Conservation (phyloP, 1,140 invertebrate genomes). For the Drosophila orosa region DNA sequence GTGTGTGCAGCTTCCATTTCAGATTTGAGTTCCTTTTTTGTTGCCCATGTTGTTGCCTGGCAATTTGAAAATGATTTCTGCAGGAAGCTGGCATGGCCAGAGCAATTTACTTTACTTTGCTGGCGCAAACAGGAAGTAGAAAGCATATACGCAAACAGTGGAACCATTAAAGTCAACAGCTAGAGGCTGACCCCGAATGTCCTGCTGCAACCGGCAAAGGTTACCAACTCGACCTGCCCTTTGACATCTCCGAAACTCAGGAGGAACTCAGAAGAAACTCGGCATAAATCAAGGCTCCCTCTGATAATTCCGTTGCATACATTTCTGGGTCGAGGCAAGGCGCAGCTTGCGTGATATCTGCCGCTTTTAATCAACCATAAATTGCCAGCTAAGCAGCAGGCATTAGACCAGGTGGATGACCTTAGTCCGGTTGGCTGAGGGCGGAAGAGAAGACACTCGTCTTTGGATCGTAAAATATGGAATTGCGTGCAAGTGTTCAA, state of each 20-base stretch:
- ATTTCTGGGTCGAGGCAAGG: conserved; percentile 33
- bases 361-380: conserved; percentile 72
- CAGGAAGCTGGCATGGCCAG: conserved; percentile 73
- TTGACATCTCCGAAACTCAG: conserved; percentile 24
- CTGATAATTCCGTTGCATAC: conserved; percentile 37
- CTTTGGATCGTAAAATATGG: conserved; percentile 73
- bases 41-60: conserved; percentile 7
- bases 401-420: conserved; percentile 46
- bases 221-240: conserved; percentile 4
- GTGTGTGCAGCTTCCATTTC: conserved; percentile 23
- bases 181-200: conserved; percentile 29
- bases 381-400: conserved; percentile 50
- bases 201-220: neutral
- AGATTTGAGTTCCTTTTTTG: conserved; percentile 37
- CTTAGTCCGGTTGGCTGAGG: too few species aligned
- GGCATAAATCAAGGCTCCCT: conserved; percentile 9
- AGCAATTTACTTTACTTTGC: conserved; percentile 71
- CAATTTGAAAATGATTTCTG: conserved; percentile 74
- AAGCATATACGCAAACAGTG: conserved; percentile 40
- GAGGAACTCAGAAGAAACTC: neutral
- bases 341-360: conserved; percentile 59
- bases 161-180: conserved; percentile 43
- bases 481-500: conserved; percentile 78
- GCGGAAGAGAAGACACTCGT: too few species aligned
- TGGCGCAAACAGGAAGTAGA: conserved; percentile 63